Percentiles rank a stretch among this genome's conserved stretches.
phyloP scores from a whole-genome alignment of 2,888 invertebrate species.

The Acleris holmiana region DNA sequence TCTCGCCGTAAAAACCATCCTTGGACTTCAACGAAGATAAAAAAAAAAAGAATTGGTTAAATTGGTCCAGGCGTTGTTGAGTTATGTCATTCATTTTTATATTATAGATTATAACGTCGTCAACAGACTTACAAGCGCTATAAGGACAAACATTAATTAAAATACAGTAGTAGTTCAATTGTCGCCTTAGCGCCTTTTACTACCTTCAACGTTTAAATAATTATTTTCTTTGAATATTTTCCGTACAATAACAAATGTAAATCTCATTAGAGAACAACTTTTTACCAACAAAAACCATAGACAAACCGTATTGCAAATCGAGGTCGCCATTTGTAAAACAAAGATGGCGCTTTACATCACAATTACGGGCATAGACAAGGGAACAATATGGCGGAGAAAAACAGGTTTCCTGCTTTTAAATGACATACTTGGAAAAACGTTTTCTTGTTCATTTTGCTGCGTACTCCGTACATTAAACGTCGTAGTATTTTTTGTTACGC shows the following conservation, averaged over 20 bases:
- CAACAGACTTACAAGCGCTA: no score
- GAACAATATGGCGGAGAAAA: constrained; percentile 76
- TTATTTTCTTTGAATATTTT: constrained; percentile 15
- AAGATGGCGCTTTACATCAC: constrained; percentile 78
- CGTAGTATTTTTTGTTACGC: no score
- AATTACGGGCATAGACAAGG: constrained; percentile 73
- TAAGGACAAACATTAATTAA: no score
- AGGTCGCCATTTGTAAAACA: constrained; percentile 75
- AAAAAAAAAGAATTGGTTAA: no score
- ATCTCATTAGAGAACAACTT: constrained; percentile 29
- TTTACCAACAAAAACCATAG: constrained; percentile 35
- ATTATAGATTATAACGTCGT: no score
- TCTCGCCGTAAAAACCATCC: no score
- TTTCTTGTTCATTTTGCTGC: constrained; percentile 13
- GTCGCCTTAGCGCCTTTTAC: no score
- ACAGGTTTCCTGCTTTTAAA: constrained; percentile 73
- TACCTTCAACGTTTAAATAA: background rate
- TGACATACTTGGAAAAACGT: constrained; percentile 51
- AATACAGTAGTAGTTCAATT: no score
- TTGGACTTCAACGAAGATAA: no score
- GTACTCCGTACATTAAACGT: constrained; percentile 4
- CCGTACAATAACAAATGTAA: constrained; percentile 9
- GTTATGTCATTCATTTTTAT: no score
- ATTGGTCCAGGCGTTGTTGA: no score
- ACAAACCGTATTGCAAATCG: constrained; percentile 57